phyloP scores from a whole-genome alignment of 1,140 invertebrate genomes.

The Cydia strobilella region DNA sequence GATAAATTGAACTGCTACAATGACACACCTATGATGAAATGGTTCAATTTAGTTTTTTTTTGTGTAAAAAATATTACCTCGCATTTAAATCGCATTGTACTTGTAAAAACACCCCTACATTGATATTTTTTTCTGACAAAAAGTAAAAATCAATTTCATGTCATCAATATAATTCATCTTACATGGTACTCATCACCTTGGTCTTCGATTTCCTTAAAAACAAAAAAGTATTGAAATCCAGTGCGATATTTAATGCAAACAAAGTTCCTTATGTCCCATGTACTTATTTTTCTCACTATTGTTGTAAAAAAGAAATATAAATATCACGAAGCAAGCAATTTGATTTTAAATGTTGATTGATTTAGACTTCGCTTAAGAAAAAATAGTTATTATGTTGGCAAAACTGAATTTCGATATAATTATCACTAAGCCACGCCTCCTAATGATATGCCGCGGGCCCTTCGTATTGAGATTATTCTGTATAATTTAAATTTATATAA shows the following conservation, averaged over 20 bases:
- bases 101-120: constrained; percentile 12
- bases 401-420: constrained; percentile 17
- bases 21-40: too few relatives aligned
- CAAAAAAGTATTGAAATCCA: constrained; percentile 9
- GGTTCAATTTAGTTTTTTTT: too few relatives aligned
- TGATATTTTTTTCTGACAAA: neutral
- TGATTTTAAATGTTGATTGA: constrained; percentile 11
- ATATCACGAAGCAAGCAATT: constrained; percentile 26
- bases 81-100: neutral
- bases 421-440: constrained; percentile 34
- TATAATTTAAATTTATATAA: constrained; percentile 44
- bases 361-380: constrained; percentile 27
- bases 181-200: constrained; percentile 22
- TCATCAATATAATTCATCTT: constrained; percentile 20
- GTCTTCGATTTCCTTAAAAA: constrained; percentile 23
- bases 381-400: constrained; percentile 27
- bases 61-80: too few relatives aligned
- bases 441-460: constrained; percentile 36
- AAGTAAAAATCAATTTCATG: constrained; percentile 5
- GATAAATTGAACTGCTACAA: too few relatives aligned
- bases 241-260: constrained; percentile 7
- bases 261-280: constrained; percentile 15
- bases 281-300: constrained; percentile 30
- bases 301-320: constrained; percentile 24
- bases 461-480: constrained; percentile 40